A percentile compares a stretch with the other conserved stretches of the same genome.
Evolutionary conservation across 2,888 invertebrate species (phyloP).

Genomic region (Yponomeuta evonymella): DNA sequence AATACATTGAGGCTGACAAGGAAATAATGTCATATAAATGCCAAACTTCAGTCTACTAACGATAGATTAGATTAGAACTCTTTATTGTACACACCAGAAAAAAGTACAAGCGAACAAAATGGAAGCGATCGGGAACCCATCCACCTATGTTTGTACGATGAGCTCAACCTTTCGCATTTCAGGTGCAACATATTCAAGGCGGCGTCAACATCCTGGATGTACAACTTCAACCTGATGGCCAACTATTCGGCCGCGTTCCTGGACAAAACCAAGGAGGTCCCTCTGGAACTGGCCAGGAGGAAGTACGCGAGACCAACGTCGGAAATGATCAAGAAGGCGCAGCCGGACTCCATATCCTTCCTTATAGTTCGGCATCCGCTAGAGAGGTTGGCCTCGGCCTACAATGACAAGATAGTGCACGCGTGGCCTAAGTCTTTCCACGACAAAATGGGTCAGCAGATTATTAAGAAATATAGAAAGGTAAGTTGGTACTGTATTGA

Average conservation of each 20-base stretch:
- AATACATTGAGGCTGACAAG: no score
- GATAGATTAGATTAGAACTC: no score
- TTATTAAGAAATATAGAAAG: constrained; percentile 84
- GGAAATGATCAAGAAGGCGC: constrained; percentile 82
- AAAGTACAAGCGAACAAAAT: no score
- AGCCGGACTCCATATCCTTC: constrained; percentile 86
- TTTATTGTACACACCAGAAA: no score
- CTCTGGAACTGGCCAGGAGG: constrained; percentile 85
- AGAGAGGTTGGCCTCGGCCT: constrained; percentile 86
- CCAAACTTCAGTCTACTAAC: no score
- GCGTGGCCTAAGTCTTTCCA: constrained; percentile 89
- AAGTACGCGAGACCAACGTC: constrained; percentile 86
- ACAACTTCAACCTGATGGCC: constrained; percentile 90
- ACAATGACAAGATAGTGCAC: constrained; percentile 89
- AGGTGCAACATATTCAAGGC: constrained; percentile 90
- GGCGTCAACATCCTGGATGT: constrained; percentile 95
- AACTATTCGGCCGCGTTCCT: constrained; percentile 87
- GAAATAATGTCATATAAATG: no score
- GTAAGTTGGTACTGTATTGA: constrained; percentile 41
- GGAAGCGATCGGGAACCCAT: no score
- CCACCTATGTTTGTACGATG: no score
- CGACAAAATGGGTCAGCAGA: constrained; percentile 85
- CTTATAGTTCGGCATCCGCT: constrained; percentile 89
- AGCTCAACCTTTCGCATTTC: constrained; percentile 24
- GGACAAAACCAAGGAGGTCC: constrained; percentile 85